Conservation (phyloP, 35 echinoderm and acorn worm species). For the Holothuria glaberrima region DNA sequence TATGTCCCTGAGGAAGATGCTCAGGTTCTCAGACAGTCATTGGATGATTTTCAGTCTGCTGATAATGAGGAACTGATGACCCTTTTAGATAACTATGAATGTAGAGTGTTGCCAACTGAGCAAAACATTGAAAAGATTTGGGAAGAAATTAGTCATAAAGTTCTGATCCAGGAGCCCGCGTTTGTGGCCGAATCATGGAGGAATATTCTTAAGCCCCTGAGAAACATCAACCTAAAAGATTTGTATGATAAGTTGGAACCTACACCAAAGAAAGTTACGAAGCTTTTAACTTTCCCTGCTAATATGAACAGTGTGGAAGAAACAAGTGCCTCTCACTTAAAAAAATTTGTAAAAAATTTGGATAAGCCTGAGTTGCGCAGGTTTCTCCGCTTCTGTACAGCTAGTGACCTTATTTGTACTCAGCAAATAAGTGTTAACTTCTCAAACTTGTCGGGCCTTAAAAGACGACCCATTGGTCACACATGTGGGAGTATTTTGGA, state of each 20-base stretch:
- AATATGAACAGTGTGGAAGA: conserved; percentile 22
- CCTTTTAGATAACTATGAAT: conserved; percentile 26
- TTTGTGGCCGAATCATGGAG: conserved; percentile 48
- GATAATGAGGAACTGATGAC: conserved; percentile 26
- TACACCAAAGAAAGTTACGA: conserved; percentile 27
- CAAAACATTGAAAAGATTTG: conserved; percentile 2
- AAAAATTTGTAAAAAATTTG: conserved; percentile 33
- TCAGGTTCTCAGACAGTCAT: not conserved
- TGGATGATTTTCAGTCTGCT: not conserved
- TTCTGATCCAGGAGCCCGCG: conserved; percentile 11
- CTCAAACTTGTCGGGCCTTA: not conserved
- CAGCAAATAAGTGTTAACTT: conserved; percentile 10
- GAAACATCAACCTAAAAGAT: not conserved
- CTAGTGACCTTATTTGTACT: not conserved
- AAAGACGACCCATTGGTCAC: conserved; percentile 4
- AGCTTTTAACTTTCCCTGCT: not conserved
- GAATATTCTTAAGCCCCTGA: not conserved
- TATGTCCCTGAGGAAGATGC: conserved; percentile 36
- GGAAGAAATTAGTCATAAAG: not conserved
- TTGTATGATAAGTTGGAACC: conserved; percentile 33
- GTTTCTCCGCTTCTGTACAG: conserved; percentile 42
- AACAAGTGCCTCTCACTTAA: conserved; percentile 3
- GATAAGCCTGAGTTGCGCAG: not conserved
- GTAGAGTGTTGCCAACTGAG: conserved; percentile 34
- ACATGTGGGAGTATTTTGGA: conserved; percentile 16